Percentiles rank a stretch among this genome's conserved stretches.
phyloP scores from a whole-genome alignment of 2,113 vertebrate species.

The Grammomys surdaster region DNA sequence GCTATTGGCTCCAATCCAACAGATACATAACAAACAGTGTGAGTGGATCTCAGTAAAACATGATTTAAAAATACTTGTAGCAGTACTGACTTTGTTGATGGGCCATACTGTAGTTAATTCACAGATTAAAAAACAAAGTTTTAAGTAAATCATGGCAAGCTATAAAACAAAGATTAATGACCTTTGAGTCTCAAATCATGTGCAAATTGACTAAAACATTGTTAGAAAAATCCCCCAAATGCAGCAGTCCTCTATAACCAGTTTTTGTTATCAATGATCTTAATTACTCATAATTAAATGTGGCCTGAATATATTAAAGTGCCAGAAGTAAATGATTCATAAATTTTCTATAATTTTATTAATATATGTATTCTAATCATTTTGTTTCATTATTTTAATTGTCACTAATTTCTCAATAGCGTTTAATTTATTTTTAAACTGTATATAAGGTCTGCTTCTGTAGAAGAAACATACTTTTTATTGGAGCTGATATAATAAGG shows the following conservation, averaged over 20 bases:
- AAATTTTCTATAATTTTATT: not conserved
- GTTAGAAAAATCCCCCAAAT: not conserved
- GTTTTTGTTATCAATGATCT: not conserved
- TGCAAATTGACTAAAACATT: not conserved
- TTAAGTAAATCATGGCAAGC: conserved; percentile 14
- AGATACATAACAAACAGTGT: not conserved
- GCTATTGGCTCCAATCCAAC: rapidly evolving
- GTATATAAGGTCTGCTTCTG: not conserved
- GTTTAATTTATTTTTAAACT: not conserved
- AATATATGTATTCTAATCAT: not conserved
- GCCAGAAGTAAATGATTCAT: not conserved
- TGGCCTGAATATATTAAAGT: not conserved
- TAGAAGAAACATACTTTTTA: not conserved
- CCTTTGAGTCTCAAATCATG: not conserved
- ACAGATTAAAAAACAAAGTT: not conserved
- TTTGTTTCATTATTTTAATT: not conserved
- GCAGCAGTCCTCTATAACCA: rapidly evolving
- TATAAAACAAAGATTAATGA: not conserved
- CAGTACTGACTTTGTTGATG: not conserved
- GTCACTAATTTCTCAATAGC: not conserved
- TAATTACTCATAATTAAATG: not conserved
- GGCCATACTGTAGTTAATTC: not conserved
- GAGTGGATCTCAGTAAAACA: not conserved
- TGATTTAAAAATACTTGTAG: not conserved
- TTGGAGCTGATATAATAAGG: not conserved